These are phyloP conservation scores for Copidosoma aretas DNA, from an alignment of 2,888 invertebrate species.

Conservation along the genomic window DNA sequence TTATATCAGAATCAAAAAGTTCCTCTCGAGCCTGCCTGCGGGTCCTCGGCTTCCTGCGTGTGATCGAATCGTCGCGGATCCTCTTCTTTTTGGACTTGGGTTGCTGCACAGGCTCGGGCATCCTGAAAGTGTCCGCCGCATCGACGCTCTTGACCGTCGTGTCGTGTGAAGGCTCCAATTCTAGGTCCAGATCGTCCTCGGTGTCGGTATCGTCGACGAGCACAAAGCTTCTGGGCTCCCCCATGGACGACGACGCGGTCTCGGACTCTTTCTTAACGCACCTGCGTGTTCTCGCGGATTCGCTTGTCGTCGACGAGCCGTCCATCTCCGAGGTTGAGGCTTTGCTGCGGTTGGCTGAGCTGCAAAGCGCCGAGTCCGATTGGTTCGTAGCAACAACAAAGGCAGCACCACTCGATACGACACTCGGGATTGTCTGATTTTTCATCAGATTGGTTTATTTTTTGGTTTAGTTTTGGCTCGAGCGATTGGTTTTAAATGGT, in stretches of 20 bases:
- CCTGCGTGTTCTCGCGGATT: not conserved
- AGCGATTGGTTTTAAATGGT: slow-evolving; percentile 14
- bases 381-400: slow-evolving; percentile 52
- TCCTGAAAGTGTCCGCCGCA: no score
- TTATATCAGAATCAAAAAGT: no score
- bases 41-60: slow-evolving; percentile 37
- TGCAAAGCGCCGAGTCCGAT: slow-evolving; percentile 60
- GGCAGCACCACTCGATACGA: slow-evolving; percentile 47
- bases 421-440: slow-evolving; percentile 44
- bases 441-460: slow-evolving; percentile 1
- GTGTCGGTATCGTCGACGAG: not conserved
- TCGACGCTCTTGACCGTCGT: no score
- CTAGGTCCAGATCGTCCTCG: not conserved
- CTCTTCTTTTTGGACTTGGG: slow-evolving; percentile 11
- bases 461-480: slow-evolving; percentile 11
- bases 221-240: no score
- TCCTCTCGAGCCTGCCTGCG: no score
- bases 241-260: no score
- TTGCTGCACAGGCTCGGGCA: not conserved
- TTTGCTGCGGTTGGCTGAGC: slow-evolving; percentile 47
- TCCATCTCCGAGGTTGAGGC: slow-evolving; percentile 17
- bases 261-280: slow-evolving; percentile 25
- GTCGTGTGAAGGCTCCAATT: no score
- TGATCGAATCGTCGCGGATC: slow-evolving; percentile 23
- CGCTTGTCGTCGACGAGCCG: not conserved